Percentiles rank a stretch among this genome's conserved stretches.
Evolutionary conservation across 1,140 invertebrate species (phyloP).

Genomic region (Panulirus ornatus): DNA sequence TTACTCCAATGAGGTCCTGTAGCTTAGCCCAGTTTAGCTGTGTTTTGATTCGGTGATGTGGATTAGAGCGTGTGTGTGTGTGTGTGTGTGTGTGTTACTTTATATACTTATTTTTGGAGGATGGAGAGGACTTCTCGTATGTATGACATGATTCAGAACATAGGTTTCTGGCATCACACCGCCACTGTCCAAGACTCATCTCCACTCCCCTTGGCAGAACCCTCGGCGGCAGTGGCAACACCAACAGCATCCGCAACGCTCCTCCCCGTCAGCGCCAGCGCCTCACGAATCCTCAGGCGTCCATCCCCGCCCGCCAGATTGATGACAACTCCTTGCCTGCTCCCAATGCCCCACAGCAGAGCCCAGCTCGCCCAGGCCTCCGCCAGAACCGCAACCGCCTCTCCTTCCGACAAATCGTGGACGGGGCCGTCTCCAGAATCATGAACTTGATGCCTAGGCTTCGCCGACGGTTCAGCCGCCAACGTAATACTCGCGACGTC

Average conservation of each 20-base stretch:
- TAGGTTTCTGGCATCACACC: not conserved
- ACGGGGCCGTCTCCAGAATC: slow-evolving; percentile 5
- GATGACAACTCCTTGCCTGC: not conserved
- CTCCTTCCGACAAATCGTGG: slow-evolving; percentile 37
- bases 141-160: not conserved
- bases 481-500: slow-evolving; percentile 21
- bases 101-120: no score
- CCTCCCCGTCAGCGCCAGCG: not conserved
- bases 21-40: no score
- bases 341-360: slow-evolving; percentile 13
- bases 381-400: slow-evolving; percentile 20
- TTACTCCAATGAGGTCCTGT: no score
- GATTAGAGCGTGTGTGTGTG: no score
- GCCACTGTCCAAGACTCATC: not conserved
- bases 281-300: not conserved
- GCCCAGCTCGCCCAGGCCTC: not conserved
- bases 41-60: no score
- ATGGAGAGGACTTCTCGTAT: no score
- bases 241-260: not conserved
- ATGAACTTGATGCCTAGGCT: slow-evolving; percentile 17
- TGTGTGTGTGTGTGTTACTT: not conserved
- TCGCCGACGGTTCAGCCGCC: not conserved
- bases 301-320: not conserved
- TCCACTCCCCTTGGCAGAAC: not conserved
- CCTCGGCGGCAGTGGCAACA: not conserved